These are phyloP conservation scores for Campylomormyrus tamandua DNA, from an alignment of 2,113 vertebrate species.

Conservation along the genomic window DNA sequence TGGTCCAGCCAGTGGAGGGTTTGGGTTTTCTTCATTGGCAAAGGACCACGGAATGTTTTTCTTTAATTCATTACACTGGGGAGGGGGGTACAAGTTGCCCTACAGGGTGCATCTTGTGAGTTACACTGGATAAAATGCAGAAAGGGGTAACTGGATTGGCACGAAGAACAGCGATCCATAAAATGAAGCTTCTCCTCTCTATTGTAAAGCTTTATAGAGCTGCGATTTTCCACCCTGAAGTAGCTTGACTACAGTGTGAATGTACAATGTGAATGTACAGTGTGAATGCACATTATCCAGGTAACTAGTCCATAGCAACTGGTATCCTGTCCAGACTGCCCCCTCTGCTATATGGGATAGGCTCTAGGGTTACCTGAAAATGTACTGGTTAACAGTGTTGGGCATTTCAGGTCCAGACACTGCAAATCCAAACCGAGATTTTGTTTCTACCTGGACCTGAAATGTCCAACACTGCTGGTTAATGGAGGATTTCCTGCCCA, in stretches of 20 bases:
- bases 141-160: neutral
- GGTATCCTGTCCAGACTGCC: neutral
- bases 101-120: neutral
- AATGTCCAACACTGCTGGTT: neutral
- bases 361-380: neutral
- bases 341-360: neutral
- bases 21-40: constrained; percentile 29
- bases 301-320: neutral
- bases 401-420: neutral
- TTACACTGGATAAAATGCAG: constrained; percentile 9
- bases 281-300: neutral
- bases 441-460: neutral
- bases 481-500: constrained; percentile 18
- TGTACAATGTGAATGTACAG: neutral
- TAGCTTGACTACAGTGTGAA: neutral
- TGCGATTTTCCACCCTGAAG: constrained; percentile 4
- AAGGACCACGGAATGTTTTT: constrained; percentile 28
- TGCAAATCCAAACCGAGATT: neutral
- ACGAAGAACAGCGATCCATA: neutral
- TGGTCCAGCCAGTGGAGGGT: constrained; percentile 23
- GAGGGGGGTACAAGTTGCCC: neutral
- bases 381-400: neutral
- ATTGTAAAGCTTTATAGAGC: neutral
- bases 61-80: constrained; percentile 12
- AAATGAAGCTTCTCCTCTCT: neutral